Base-by-base conservation (phyloP, 2,797 vertebrate genomes). In the Helostoma temminkii region DNA sequence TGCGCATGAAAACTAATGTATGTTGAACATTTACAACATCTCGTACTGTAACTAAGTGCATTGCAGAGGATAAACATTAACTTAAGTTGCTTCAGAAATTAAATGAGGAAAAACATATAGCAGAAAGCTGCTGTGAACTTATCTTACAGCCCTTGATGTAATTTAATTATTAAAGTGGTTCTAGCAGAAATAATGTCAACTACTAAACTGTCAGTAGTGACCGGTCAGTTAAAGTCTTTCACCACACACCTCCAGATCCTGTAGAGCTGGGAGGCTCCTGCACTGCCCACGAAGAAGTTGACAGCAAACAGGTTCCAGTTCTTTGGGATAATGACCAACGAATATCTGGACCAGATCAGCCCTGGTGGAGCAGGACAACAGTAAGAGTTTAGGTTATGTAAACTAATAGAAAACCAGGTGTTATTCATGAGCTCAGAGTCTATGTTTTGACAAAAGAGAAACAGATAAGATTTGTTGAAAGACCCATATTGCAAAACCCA, bases 241-340 rank as follows among this genome's bases (percentile, higher is more conserved):
- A 57, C 19, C 3, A 22, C 19, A 19, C 47, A 57, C 98, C 93
- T 95, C 95, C 96, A 98, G 92, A 99, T 99, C 80, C 98, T 94
- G 78, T 93, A 96, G 49, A 99, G 96, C 84, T 99, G 98, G 24
- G 95, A 95, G 59, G 74, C 79, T 74, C 98, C 98, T 10, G 97
- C 97, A 60, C 91, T 56, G 37, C 97, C 98, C 7, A 99, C 87
- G 65, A 99, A 99, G 91, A 99, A 98, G 89, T 99, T 99, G 82
- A 99, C 98, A 30, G 95, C 94, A 80, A 99, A 99, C 30, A 99
- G 94, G 84, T 96, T 96, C 97, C 97, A 99, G 91, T 98, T 98
- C 92, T 97, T 99, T 0, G 98, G 98, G 88, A 97, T 97, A 74
- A 99, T 99, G 78, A 99, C 98, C 89, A 99, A 89, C 3, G 98